These are phyloP conservation scores for Xestia xanthographa DNA, from an alignment of 2,888 invertebrate species.

Conservation along the genomic window DNA sequence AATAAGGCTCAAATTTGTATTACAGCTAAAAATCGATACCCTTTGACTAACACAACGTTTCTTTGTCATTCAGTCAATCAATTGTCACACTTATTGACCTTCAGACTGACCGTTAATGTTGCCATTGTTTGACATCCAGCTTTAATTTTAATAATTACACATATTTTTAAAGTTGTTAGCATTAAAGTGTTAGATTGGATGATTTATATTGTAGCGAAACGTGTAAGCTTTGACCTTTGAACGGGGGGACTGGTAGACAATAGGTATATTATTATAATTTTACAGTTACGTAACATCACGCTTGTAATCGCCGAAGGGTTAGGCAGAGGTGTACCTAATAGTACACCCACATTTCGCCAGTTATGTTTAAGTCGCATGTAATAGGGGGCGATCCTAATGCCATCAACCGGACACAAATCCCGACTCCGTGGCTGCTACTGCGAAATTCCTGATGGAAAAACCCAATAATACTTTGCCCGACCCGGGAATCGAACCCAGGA, in stretches of 20 bases:
- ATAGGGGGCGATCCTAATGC: too few relatives aligned
- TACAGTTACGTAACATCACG: constrained; percentile 26
- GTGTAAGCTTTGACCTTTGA: constrained; percentile 32
- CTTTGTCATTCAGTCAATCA: not conserved
- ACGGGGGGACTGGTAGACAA: not conserved
- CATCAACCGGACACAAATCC: too few relatives aligned
- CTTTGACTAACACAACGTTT: not conserved
- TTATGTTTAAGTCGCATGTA: too few relatives aligned
- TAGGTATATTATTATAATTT: constrained; percentile 8
- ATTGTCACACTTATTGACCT: constrained; percentile 23
- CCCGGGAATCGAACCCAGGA: too few relatives aligned
- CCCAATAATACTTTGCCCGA: too few relatives aligned
- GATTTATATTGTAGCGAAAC: constrained; percentile 36
- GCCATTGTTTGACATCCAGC: constrained; percentile 14
- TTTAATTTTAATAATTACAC: not conserved
- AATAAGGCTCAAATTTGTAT: not conserved
- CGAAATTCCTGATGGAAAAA: too few relatives aligned
- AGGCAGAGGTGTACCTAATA: not conserved
- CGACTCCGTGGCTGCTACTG: too few relatives aligned
- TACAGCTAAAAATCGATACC: not conserved
- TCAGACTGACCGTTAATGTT: constrained; percentile 12
- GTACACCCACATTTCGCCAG: too few relatives aligned
- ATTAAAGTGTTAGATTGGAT: constrained; percentile 24
- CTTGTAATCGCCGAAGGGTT: not conserved
- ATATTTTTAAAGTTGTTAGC: constrained; percentile 22